A percentile compares a stretch with the other conserved stretches of the same genome.
phyloP scores from a whole-genome alignment of 2,888 invertebrate genomes.

The Cephus pygmeus region DNA sequence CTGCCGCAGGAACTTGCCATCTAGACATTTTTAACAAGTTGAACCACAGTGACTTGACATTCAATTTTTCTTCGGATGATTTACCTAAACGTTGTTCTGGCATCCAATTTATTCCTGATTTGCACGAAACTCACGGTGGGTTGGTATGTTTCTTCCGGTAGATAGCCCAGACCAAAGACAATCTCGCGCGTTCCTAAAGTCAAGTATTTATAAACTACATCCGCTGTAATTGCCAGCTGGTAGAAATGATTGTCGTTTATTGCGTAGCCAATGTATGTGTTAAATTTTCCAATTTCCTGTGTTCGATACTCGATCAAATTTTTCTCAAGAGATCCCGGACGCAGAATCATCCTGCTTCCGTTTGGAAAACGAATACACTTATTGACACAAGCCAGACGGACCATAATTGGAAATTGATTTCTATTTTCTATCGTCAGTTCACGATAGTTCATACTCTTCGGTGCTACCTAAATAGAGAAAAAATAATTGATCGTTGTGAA shows the following conservation, averaged over 20 bases:
- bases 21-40: slow-evolving; percentile 52
- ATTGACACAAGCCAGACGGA: slow-evolving; percentile 31
- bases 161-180: slow-evolving; percentile 61
- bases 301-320: slow-evolving; percentile 43
- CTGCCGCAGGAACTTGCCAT: slow-evolving; percentile 68
- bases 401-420: slow-evolving; percentile 60
- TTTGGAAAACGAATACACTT: slow-evolving; percentile 36
- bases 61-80: slow-evolving; percentile 20
- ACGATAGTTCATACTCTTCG: slow-evolving; percentile 47
- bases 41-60: neutral
- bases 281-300: slow-evolving; percentile 50
- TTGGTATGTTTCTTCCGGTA: slow-evolving; percentile 59
- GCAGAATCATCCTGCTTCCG: slow-evolving; percentile 35
- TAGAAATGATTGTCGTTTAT: slow-evolving; percentile 65
- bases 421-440: slow-evolving; percentile 58
- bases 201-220: slow-evolving; percentile 61
- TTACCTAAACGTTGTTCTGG: slow-evolving; percentile 39
- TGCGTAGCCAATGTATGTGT: slow-evolving; percentile 60
- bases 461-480: slow-evolving; percentile 41
- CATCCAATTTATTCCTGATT: slow-evolving; percentile 44
- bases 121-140: slow-evolving; percentile 31
- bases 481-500: neutral
- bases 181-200: slow-evolving; percentile 51
- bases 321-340: slow-evolving; percentile 22
- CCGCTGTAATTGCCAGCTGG: slow-evolving; percentile 62